Base-by-base conservation (phyloP, 1,140 invertebrate species). In the Anoplophora glabripennis region DNA sequence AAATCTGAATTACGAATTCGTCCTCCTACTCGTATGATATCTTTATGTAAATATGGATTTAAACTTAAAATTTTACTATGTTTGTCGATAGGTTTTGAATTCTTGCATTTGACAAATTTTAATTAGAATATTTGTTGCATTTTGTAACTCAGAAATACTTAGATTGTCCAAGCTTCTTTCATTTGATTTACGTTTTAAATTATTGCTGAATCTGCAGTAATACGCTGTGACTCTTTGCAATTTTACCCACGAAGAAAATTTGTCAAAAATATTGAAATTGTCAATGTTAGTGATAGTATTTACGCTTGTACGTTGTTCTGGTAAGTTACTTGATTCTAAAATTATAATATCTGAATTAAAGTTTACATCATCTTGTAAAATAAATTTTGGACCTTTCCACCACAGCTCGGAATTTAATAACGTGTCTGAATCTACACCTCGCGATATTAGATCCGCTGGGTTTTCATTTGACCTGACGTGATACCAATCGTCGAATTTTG, bases 11-110 rank as follows among this genome's bases (percentile, higher is more conserved):
- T 67, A 49, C n/a, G 35, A 8, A 79, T 36, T 49, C 77, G 57
- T 17, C 77, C 74, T 1, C 77, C 77, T 1, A 79, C 76, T 10
- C 76, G 59, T 44, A 79, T 37, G 10, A 77, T 34, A 10, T 67
- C 64, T n/a, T 68, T 11, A 56, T 78, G 75, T 8, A 80, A 38
- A 52, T 74, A 75, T 15, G 76, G 76, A 21, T 68, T 68, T n/a
- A 77, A 57, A 36, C 46, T 14, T 12, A 15, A 18, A 28, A 53
- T 9, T 33, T 48, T 48, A 12, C 49, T 52, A 28, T 2, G 5
- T 5, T 28, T 28, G 5, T 5, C 5, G 5, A 28, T 28, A 28
- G 21, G 21, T 28, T 28, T 28, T 28, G 21, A 28, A 28, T 5
- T 28, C 21, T 3, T 28, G 21, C 21, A 2, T 28, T 28, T 28